Evolutionary conservation across 2,888 invertebrate genomes (phyloP), one percentile per base, ranked within the genome.

Genomic region (Cerastoderma edule): DNA sequence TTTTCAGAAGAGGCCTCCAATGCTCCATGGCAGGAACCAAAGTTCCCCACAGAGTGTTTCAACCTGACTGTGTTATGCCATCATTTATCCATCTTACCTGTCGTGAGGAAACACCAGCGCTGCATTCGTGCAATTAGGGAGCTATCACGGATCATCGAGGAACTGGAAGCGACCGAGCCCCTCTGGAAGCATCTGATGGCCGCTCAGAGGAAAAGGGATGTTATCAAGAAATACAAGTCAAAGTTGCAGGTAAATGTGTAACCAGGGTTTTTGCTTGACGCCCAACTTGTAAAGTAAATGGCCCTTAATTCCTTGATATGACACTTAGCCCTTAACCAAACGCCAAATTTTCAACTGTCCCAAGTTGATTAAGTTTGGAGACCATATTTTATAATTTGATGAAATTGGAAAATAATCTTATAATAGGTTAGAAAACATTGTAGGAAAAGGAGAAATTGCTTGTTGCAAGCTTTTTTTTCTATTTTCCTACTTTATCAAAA

Each of bases 1-100:
- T n/a, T 57, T 57, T 5, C 68, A 84, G 84, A 30, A 65, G 65
- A 24, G 30, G 65, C 16, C 28, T 19, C 65, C 28, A 22, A 28
- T 10, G 72, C 73, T 3, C 79, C 74, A 28, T 85, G 78, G 95
- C 95, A 95, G 13, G 96, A 96, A 67, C 95, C 96, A 2, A 98
- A 97, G 90, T 99, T 99, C 93, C 96, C 97, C 81, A 98, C 99
- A 0, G 97, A 98, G 86, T 99, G 99, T 92, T 99, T 99, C 97
- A 99, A 98, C 93, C 94, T 99, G 60, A 98, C 99, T 0, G 94
- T 99, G 50, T 97, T 98, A 93, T 96, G 97, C 93, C 98, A 98
- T 93, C 98, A 99, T 91, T 94, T 99, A 73, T 96, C 97, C 10
- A 95, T 99, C 69, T 94, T 98, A 84, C 98, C 99, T 0, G 96